Evolutionary conservation across 53 echinoderm and acorn worm species (phyloP).

Genomic region (Mesocentrotus franciscanus): DNA sequence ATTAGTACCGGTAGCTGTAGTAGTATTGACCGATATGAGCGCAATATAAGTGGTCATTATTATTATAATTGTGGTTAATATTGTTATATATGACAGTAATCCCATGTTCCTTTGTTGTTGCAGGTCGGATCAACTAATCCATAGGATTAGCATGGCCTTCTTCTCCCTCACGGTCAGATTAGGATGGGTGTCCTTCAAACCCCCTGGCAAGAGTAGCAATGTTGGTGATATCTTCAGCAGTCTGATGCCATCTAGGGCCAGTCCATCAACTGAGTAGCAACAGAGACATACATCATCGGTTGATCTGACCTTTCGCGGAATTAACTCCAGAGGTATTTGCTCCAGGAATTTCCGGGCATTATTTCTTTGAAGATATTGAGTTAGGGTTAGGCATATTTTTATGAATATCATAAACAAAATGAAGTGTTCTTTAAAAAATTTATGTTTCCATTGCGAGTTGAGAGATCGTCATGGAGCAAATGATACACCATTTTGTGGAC

Average conservation of each 20-base stretch:
- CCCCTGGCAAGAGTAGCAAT: background rate
- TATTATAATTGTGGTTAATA: background rate
- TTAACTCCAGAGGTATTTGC: background rate
- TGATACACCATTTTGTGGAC: too few relatives aligned
- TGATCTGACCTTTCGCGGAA: background rate
- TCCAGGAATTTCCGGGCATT: background rate
- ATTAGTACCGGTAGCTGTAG: too few relatives aligned
- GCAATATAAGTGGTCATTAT: background rate
- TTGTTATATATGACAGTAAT: too few relatives aligned
- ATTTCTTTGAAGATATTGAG: background rate
- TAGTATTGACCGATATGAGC: too few relatives aligned
- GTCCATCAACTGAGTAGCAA: background rate
- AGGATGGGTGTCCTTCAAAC: conserved; percentile 75
- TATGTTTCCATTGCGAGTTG: too few relatives aligned
- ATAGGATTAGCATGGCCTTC: conserved; percentile 72
- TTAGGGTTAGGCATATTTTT: background rate
- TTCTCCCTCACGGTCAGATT: conserved; percentile 71
- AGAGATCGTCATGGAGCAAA: too few relatives aligned
- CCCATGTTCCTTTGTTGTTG: background rate
- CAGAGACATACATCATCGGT: background rate
- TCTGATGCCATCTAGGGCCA: conserved; percentile 33
- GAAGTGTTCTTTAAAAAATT: too few relatives aligned
- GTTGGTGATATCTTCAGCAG: conserved; percentile 33
- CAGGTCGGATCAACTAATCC: conserved; percentile 88
- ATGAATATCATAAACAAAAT: too few relatives aligned